Percentiles rank a stretch among this genome's conserved stretches.
phyloP scores from a whole-genome alignment of 2,113 vertebrate genomes.

The Ia io region DNA sequence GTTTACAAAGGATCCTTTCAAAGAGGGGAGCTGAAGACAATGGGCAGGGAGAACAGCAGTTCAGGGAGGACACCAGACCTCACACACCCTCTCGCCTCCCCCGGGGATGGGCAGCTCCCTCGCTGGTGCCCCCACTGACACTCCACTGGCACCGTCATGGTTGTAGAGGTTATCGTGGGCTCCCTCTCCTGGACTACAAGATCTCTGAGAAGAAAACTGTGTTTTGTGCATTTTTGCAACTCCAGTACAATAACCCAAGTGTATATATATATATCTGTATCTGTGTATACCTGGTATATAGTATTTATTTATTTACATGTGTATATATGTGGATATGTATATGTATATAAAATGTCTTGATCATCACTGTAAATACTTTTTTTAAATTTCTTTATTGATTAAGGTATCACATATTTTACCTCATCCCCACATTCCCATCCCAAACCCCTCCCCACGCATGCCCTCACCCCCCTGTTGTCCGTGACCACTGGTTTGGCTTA shows the following conservation, averaged over 20 bases:
- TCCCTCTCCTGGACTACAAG: background rate
- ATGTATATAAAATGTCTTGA: background rate
- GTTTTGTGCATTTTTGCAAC: background rate
- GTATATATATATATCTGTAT: background rate
- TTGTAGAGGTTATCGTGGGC: background rate
- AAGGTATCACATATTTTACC: too few relatives aligned
- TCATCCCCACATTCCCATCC: too few relatives aligned
- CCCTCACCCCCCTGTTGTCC: too few relatives aligned
- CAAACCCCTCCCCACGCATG: too few relatives aligned
- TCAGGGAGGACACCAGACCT: background rate
- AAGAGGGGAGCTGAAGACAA: background rate
- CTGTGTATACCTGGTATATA: background rate
- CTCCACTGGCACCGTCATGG: background rate
- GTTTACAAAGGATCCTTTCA: background rate
- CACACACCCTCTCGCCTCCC: background rate
- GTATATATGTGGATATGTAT: background rate
- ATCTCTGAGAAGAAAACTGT: background rate
- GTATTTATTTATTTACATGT: background rate
- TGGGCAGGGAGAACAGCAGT: background rate
- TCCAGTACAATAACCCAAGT: background rate
- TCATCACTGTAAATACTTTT: background rate
- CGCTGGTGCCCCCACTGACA: background rate
- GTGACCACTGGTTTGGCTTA: too few relatives aligned
- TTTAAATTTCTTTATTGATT: too few relatives aligned
- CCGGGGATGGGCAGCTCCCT: background rate